Base-by-base conservation (phyloP, 2,113 vertebrate species). In the Tachysurus fulvidraco region DNA sequence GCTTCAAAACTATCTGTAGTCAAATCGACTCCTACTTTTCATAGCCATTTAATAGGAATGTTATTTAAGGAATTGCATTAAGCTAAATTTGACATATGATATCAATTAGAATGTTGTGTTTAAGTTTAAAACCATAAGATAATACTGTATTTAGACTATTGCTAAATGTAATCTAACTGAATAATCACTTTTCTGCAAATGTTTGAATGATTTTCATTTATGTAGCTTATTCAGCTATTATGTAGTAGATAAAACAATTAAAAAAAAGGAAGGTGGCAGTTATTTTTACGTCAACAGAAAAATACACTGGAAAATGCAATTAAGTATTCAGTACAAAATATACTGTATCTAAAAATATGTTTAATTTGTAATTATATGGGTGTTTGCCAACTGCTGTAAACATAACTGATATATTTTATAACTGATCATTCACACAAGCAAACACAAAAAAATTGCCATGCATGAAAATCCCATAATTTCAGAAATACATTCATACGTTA, bases 11-110 rank as follows among this genome's bases (percentile, higher is more conserved):
- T 83, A 89, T 85, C 83, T 67, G 71, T 19, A 86, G 30, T 86
- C 46, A 54, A 74, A 87, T 84, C 64, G 30, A 77, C 46, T 71
- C 83, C 78, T 86, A 55, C 81, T 83, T 86, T 89, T 88, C 88
- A 65, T 85, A 41, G 69, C 78, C 78, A 86, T 85, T 81, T 76
- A 80, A 88, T 71, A 81, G 71, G 30, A 65, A 91, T 86, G 74
- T 60, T 83, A 62, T 91, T 86, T 86, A 74, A 86, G 81, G 21
- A 77, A 80, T 36, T 83, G 62, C 69, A 64, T 71, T 54, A 82
- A 74, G 69, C 83, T 59, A n/a, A 64, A 76, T 36, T 81, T 60
- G 50, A 73, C 81, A 83, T 1, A 57, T 14, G 44, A 71, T 88
- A 74, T 83, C 50, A 44, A 28, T 59, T 14, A 52, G 44, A 50